Evolutionary conservation across 2,888 invertebrate genomes (phyloP), one percentile per base, ranked within the genome.

Genomic region (Pammene aurita): DNA sequence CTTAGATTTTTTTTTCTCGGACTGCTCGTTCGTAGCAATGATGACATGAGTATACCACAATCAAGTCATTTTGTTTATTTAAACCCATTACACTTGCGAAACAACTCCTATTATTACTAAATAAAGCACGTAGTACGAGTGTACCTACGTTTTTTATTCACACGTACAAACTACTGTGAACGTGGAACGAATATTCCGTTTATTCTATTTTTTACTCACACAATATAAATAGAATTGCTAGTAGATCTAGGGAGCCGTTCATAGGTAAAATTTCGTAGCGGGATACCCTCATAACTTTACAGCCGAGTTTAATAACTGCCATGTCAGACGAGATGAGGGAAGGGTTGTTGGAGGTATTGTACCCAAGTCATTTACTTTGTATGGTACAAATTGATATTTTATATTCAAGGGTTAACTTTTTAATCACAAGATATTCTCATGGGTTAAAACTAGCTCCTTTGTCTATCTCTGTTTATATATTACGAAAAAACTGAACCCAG

Each of bases 291-390:
- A 34, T n/a, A 44, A 34, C 44, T 44, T 26, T 44, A 26, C 26
- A 10, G n/a, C 26, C 2, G 44, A 58, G 34, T 44, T 44, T 34
- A 44, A 44, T 58, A 26, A 34, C 58, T 42, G 58, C 44, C 58
- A 57, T n/a, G 57, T 57, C 18, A 42, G 18, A 41, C 41, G 41
- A 42, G 57, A 42, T 18, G 11, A 57, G 42, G 57, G 58, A 44
- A 58, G 44, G 44, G 7, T 26, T 14, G n/a, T 34, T 34, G n/a
- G 26, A 44, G 44, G 58, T 26, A 44, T 42, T 57, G 7, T 9
- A n/a, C 26, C 18, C 26, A 13, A 26, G 18, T n/a, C n/a, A 26
- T n/a, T 26, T 26, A 58, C 58, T n/a, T 26, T 44, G n/a, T 42
- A 5, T 44, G 26, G 7, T 44, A 57, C 42, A 57, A 57, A 9